Evolutionary conservation across 2,888 invertebrate genomes (phyloP), one percentile per base, ranked within the genome.

Genomic region (Sisyra terminalis): DNA sequence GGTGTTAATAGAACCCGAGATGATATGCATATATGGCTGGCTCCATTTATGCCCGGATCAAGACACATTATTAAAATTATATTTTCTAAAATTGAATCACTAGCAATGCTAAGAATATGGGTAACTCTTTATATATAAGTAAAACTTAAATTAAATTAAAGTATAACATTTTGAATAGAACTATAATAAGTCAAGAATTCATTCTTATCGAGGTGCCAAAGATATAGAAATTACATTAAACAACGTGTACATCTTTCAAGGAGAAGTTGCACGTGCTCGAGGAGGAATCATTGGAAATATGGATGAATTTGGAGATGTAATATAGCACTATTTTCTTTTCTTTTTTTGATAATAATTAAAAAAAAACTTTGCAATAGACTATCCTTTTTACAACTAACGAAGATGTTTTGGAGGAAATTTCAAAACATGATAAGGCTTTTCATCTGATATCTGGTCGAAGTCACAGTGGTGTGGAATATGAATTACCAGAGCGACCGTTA

Each of bases 111-210:
- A 45, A 66, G 81, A 58, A 70, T 82, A 55, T 82, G 81, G 81
- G 80, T 80, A 56, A 58, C 65, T 39, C 18, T 36, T 37, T 11
- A 35, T 35, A 32, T 8, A 34, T 34, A 14, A 16, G 13, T 36
- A 5, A 14, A 3, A 14, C 7, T 16, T 11, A 8, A 11, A 11
- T 11, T 6, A 16, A 24, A 24, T 44, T 46, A 15, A 36, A 36
- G 6, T 5, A 14, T 14, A 36, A 36, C 15, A 5, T 36, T 36
- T 45, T 50, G 60, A 64, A 24, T 61, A 87, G 87, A 88, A 88
- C 59, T 88, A 89, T 60, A 87, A 87, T 60, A 87, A 87, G 60
- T 87, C 87, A 1, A 68, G 88, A 46, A 86, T 87, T 50, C 80
- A 88, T 60, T 83, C 86, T 0, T 74, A 76, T 44, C 71, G 86